Evolutionary conservation across 2,113 vertebrate species (phyloP), one percentile per base, ranked within the genome.

Genomic region (Amblyornis subalaris): DNA sequence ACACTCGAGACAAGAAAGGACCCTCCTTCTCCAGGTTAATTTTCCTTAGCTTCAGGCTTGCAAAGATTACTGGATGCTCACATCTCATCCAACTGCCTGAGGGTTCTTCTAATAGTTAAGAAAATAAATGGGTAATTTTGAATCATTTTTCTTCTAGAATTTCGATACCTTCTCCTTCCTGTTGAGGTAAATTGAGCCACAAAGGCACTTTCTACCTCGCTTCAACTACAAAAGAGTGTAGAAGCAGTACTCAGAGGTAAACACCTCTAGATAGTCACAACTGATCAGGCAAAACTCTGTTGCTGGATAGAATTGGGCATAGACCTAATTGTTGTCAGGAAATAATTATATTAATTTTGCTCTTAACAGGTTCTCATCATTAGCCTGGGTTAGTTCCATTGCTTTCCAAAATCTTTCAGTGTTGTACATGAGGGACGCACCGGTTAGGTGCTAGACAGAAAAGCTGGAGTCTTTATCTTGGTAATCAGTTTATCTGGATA

Each of bases 1-100:
- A 1, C 14, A 42, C 35, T 33, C 0, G 0, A 75, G 38, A 47
- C 28, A 45, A 66, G 42, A 84, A 57, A 72, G 1, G 1, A 38
- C 25, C 6, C 9, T 44, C 74, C 45, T 79, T 66, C 33, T 26
- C 21, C 26, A n/a, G 5, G 8, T 66, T 85, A 29, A 6, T 28
- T 50, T 65, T 73, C 54, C 35, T 50, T 38, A 70, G 26, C 10
- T 79, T 77, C 45, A 73, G 29, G 47, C 19, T 91, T 85, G 31
- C 61, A 53, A 69, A 79, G 10, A 79, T 53, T 69, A n/a, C 18
- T 60, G 70, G 38, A n/a, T 80, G 47, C 28, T 58, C 36, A 65
- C 21, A 53, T 67, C 28, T 71, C 28, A 69, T 55, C 55, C 1
- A 1, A 31, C 13, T 4, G 31, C 38, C 35, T 62, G 29, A 78